Evolutionary conservation across 2,113 vertebrate species (phyloP).

Genomic region (Tenrec ecaudatus): DNA sequence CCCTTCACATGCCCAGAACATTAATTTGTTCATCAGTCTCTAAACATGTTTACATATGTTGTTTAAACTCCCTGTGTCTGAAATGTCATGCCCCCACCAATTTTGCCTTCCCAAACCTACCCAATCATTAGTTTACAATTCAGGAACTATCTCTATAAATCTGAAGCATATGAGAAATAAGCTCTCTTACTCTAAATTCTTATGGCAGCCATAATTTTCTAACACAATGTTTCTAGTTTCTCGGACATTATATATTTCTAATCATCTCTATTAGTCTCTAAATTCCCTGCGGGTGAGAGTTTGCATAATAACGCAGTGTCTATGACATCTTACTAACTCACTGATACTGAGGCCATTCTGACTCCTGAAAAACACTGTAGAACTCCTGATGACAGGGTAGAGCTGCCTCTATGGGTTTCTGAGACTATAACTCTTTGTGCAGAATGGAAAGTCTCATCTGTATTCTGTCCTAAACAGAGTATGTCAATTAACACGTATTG

Average conservation of each 20-base stretch:
- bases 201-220: background rate
- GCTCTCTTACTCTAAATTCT: background rate
- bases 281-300: background rate
- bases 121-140: background rate
- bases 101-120: conserved; percentile 16
- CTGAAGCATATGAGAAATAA: background rate
- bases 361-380: too few relatives aligned
- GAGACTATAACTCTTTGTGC: too few relatives aligned
- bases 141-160: background rate
- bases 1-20: background rate
- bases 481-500: background rate
- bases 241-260: background rate
- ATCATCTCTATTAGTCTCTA: background rate
- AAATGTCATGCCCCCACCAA: background rate
- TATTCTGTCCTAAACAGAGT: background rate
- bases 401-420: too few relatives aligned
- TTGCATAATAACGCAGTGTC: background rate
- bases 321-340: too few relatives aligned
- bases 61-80: background rate
- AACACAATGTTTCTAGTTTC: background rate
- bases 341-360: too few relatives aligned
- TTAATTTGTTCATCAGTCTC: background rate
- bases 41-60: background rate
- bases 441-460: too few relatives aligned
- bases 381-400: too few relatives aligned